Evolutionary conservation across 2,113 vertebrate genomes (phyloP).

Genomic region (Anoura caudifer): DNA sequence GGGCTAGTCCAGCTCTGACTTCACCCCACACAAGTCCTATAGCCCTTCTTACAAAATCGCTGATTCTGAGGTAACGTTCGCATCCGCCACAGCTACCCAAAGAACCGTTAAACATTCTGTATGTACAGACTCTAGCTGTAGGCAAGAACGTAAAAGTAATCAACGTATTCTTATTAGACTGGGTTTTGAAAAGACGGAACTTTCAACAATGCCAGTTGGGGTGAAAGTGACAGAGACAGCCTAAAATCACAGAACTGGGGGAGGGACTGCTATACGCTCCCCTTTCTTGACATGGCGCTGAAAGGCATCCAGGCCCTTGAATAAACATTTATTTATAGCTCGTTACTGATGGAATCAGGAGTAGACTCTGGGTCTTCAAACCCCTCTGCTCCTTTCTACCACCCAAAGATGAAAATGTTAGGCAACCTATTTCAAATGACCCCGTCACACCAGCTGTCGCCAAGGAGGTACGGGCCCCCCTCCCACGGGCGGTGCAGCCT

Average conservation of each 20-base stretch:
- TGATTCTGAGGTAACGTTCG: not conserved
- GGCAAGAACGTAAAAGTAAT: not conserved
- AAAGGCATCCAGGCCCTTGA: not conserved
- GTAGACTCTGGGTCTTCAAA: not conserved
- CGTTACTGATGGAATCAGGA: not conserved
- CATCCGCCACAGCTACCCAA: not conserved
- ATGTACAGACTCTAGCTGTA: not conserved
- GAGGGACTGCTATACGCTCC: accelerated
- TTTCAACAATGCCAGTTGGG: not conserved
- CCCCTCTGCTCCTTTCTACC: not conserved
- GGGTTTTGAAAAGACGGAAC: not conserved
- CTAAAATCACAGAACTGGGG: not conserved
- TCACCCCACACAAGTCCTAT: not conserved
- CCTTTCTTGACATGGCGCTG: not conserved
- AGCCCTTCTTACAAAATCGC: not conserved
- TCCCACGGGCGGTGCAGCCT: not conserved
- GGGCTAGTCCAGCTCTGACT: not conserved
- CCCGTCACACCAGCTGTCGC: not conserved
- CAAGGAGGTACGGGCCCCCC: not conserved
- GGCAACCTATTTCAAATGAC: not conserved
- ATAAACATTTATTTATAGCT: not conserved
- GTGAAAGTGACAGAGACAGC: not conserved
- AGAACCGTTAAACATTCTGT: not conserved
- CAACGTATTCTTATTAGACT: not conserved
- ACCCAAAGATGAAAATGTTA: not conserved